phyloP scores from a whole-genome alignment of 2,797 vertebrate genomes.

The Mionectes olivaceus region DNA sequence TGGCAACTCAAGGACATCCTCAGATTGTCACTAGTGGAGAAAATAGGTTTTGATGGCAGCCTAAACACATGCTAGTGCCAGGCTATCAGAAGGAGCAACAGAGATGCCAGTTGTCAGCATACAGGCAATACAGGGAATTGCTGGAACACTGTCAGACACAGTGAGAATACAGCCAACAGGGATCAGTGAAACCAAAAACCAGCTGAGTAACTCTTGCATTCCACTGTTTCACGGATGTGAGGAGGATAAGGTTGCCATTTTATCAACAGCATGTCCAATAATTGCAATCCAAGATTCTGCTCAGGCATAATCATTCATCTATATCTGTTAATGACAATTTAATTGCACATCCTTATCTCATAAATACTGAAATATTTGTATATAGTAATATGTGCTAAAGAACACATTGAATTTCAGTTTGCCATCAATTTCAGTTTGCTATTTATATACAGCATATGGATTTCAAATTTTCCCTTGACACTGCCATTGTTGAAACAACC shows the following conservation, averaged over 20 bases:
- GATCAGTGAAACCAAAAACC: background rate
- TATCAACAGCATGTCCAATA: background rate
- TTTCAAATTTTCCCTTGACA: conserved; percentile 58
- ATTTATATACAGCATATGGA: conserved; percentile 67
- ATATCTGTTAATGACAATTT: conserved; percentile 46
- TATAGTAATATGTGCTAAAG: conserved; percentile 39
- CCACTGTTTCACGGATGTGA: background rate
- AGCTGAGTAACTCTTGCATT: background rate
- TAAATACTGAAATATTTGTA: conserved; percentile 52
- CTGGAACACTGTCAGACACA: background rate
- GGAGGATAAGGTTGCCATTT: background rate
- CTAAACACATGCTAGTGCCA: background rate
- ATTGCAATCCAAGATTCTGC: background rate
- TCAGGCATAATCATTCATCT: background rate
- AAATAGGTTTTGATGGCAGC: background rate
- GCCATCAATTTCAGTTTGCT: conserved; percentile 55
- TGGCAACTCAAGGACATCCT: background rate
- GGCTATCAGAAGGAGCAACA: background rate
- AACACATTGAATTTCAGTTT: conserved; percentile 57
- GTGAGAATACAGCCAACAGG: background rate
- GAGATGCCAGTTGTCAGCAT: background rate
- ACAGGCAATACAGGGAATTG: background rate
- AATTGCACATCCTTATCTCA: conserved; percentile 44
- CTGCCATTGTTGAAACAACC: conserved; percentile 60
- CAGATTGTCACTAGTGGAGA: background rate